These are phyloP conservation scores for Platyscapa corneri DNA, from an alignment of 1,140 invertebrate species.

Conservation along the genomic window DNA sequence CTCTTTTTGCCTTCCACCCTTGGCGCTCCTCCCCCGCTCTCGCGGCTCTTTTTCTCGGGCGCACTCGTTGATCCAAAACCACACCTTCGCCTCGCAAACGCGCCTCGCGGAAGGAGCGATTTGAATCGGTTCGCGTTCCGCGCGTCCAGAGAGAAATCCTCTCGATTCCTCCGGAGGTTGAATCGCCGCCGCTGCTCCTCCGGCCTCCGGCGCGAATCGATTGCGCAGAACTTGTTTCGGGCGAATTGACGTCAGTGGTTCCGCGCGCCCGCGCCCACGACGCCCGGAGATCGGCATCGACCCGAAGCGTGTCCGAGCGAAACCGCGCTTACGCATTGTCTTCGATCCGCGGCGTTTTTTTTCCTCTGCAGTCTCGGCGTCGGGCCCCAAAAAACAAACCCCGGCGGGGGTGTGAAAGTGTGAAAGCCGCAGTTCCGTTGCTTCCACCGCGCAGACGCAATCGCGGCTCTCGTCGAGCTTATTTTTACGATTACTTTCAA, in stretches of 20 bases:
- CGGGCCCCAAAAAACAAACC: not conserved
- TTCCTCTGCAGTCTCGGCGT: not conserved
- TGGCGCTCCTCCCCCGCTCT: not conserved
- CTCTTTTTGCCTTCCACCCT: not conserved
- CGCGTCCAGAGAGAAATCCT: slow-evolving; percentile 50
- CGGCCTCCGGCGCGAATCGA: slow-evolving; percentile 57
- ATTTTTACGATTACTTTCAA: too few relatives aligned
- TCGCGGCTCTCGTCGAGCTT: too few relatives aligned
- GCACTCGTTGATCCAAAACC: slow-evolving; percentile 38
- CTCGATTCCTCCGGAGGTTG: slow-evolving; percentile 47
- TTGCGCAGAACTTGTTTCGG: slow-evolving; percentile 58
- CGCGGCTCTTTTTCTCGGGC: slow-evolving; percentile 1
- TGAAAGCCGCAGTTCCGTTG: not conserved
- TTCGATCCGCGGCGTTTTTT: slow-evolving; percentile 3
- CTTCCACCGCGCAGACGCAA: too few relatives aligned
- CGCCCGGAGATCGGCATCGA: slow-evolving; percentile 1
- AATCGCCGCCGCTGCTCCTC: not conserved
- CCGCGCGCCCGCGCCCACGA: slow-evolving; percentile 25
- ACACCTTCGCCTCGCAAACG: slow-evolving; percentile 2
- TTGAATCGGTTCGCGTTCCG: slow-evolving; percentile 52
- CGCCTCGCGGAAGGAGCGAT: slow-evolving; percentile 52
- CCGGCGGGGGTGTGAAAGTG: too few relatives aligned
- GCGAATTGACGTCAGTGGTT: slow-evolving; percentile 39
- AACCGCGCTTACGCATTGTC: not conserved
- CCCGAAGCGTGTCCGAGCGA: not conserved